Percentiles rank a stretch among this genome's conserved stretches.
Evolutionary conservation across 2,888 invertebrate species (phyloP).

Genomic region (Erannis defoliaria): DNA sequence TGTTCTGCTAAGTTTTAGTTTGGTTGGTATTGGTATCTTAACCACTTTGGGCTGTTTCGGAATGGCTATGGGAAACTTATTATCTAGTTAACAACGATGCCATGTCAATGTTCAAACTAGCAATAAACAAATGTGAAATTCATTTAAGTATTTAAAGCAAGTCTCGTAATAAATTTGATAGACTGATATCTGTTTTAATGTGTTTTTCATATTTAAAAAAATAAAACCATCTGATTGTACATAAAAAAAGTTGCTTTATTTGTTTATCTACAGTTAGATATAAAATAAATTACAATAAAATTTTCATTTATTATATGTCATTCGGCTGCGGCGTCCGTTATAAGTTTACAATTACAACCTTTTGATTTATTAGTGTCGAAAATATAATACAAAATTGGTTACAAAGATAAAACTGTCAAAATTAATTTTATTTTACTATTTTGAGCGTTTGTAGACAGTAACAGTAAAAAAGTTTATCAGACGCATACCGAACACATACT

Average conservation of each 20-base stretch:
- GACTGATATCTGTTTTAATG: conserved; percentile 54
- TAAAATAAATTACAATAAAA: conserved; percentile 85
- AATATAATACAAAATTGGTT: conserved; percentile 16
- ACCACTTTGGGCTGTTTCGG: neutral
- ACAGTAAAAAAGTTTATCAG: conserved; percentile 50
- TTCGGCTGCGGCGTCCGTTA: conserved; percentile 69
- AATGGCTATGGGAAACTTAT: neutral
- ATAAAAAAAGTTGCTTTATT: conserved; percentile 85
- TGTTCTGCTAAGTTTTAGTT: too few relatives aligned
- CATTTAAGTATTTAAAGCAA: conserved; percentile 1
- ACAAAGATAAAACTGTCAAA: neutral
- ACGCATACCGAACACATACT: conserved; percentile 46
- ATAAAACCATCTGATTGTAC: conserved; percentile 57
- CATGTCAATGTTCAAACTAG: conserved; percentile 32
- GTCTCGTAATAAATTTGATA: conserved; percentile 56
- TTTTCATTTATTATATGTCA: conserved; percentile 61
- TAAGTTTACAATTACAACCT: conserved; percentile 48
- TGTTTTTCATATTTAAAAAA: conserved; percentile 19
- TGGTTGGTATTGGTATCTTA: too few relatives aligned
- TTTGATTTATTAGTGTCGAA: conserved; percentile 34
- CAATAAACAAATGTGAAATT: conserved; percentile 33
- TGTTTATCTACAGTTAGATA: conserved; percentile 85
- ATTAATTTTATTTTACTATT: conserved; percentile 15
- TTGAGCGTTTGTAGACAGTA: conserved; percentile 47
- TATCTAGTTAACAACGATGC: conserved; percentile 11